These are phyloP conservation scores for Physeter macrocephalus DNA, from an alignment of 2,113 vertebrate species.

Conservation along the genomic window DNA sequence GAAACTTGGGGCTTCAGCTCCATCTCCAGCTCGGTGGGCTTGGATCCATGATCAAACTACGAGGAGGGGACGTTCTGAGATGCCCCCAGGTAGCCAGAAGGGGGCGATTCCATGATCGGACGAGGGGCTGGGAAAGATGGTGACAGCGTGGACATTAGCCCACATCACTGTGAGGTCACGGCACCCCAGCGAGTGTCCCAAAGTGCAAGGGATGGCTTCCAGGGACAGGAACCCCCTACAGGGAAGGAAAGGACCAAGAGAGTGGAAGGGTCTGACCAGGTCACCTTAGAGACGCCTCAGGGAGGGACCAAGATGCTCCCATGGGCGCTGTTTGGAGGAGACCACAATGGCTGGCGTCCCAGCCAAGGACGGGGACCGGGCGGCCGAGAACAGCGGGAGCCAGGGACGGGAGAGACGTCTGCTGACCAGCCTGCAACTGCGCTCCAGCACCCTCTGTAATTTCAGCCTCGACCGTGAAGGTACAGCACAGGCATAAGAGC, in stretches of 20 bases:
- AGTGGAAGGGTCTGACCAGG: no score
- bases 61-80: accelerated
- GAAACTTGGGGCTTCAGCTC: neutral
- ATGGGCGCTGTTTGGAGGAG: accelerated
- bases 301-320: no score
- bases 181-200: neutral
- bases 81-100: neutral
- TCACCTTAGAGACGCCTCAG: no score
- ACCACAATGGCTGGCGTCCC: accelerated
- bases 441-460: no score
- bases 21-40: accelerated
- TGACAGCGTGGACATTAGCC: accelerated
- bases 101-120: accelerated
- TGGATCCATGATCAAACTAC: accelerated
- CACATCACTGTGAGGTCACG: accelerated
- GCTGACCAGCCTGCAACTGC: accelerated
- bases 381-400: accelerated
- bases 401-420: accelerated
- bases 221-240: neutral
- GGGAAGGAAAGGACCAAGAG: neutral
- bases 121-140: neutral
- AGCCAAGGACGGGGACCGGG: accelerated
- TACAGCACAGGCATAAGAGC: accelerated
- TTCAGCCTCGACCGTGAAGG: neutral
- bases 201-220: accelerated